Evolutionary conservation across 2,797 vertebrate genomes (phyloP), one percentile per base, ranked within the genome.

Genomic region (Artibeus jamaicensis): DNA sequence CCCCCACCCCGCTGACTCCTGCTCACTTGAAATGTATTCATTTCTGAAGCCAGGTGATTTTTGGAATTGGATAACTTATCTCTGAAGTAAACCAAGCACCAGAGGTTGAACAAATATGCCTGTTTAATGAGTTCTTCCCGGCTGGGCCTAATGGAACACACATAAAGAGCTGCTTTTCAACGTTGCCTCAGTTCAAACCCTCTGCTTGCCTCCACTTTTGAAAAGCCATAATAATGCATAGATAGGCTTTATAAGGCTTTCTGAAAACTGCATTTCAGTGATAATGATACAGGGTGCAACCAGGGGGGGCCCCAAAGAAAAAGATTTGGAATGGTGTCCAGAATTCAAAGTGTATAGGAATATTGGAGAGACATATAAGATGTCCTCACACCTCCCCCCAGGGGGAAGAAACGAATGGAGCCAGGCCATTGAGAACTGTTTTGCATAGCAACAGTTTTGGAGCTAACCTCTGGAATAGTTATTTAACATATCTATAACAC

Each of bases 21-120:
- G 4, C 15, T 86, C n/a, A 77, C 21, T 85, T 86, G 84, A 95
- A 87, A 91, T 77, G 37, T 59, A 86, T 74, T 94, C 65, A 22
- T 78, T 92, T 95, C 67, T 78, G 16, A 86, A 93, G 81, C 10
- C 34, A 44, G 24, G 39, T 67, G 32, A 6, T 89, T 89, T 89
- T 53, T 21, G 21, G 16, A 70, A 78, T 44, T 65, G 19, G 44
- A 15, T 12, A n/a, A 22, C 65, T 74, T 50, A 29, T 76, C 44
- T 62, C 16, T 62, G 26, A 89, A 86, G 29, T 77, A 94, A 91
- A 62, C 15, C 21, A 59, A 83, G 32, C 26, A 55, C 18, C 32
- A 6, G n/a, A 78, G 18, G 21, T 10, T 46, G 39, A 84, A 71
- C 65, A 65, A 57, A 79, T 50, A 53, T 32, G 22, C 22, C 42